These are phyloP conservation scores for Alces alces DNA, from an alignment of 2,113 vertebrate genomes.

Conservation along the genomic window DNA sequence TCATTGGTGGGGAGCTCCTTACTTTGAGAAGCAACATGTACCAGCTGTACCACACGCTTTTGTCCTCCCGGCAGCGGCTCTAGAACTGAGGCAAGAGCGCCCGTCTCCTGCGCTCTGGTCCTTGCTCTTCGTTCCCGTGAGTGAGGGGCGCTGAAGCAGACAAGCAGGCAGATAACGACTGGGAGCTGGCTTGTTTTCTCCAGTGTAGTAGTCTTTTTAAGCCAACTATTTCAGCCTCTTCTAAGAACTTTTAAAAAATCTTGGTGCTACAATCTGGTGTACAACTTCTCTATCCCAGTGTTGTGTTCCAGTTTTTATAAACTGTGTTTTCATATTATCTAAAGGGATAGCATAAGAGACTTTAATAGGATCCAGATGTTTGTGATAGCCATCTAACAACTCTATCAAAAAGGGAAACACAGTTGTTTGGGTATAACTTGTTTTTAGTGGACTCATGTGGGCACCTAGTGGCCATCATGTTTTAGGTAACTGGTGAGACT, in stretches of 20 bases:
- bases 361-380: not conserved
- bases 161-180: not conserved
- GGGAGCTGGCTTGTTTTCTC: not conserved
- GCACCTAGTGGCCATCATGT: not conserved
- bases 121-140: not conserved
- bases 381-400: not conserved
- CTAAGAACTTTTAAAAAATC: not conserved
- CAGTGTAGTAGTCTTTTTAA: not conserved
- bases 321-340: not conserved
- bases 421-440: not conserved
- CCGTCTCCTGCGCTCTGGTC: not conserved
- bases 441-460: not conserved
- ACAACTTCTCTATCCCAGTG: not conserved
- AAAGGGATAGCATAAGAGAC: not conserved
- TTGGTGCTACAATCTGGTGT: not conserved
- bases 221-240: not conserved
- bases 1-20: not conserved
- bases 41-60: not conserved
- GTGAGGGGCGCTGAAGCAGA: not conserved
- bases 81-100: not conserved
- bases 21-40: not conserved
- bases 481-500: not conserved
- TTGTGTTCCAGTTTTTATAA: not conserved
- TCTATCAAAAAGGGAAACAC: not conserved
- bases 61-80: not conserved